Evolutionary conservation across 2,113 vertebrate species (phyloP).

Genomic region (Bucco capensis): DNA sequence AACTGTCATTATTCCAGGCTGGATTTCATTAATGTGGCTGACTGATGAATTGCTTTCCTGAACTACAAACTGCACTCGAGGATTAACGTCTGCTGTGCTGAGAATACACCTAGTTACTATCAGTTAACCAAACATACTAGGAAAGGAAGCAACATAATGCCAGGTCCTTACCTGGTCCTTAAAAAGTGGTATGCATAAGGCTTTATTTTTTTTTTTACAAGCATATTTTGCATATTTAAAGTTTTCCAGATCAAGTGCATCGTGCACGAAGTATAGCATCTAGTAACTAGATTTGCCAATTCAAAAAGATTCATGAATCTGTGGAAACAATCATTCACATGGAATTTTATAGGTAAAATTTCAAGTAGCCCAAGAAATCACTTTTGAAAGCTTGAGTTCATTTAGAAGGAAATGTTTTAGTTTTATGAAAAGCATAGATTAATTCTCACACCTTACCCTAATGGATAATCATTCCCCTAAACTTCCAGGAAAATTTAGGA

Average conservation of each 20-base stretch:
- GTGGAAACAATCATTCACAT: background rate
- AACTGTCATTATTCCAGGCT: background rate
- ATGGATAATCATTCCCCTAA: background rate
- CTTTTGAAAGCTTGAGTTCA: background rate
- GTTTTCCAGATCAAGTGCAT: background rate
- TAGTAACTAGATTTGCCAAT: background rate
- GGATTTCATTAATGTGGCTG: conserved; percentile 5
- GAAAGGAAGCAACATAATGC: background rate
- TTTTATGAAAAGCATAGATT: background rate
- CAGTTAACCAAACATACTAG: background rate
- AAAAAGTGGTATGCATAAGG: background rate
- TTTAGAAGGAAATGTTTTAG: background rate
- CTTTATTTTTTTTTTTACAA: background rate
- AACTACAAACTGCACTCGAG: background rate
- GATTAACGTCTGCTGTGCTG: background rate
- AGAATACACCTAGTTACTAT: background rate
- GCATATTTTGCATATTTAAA: background rate
- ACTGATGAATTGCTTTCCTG: conserved; percentile 10
- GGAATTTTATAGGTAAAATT: background rate
- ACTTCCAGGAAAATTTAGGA: background rate
- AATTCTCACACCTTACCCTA: background rate
- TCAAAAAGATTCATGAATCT: background rate
- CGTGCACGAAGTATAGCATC: background rate
- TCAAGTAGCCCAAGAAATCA: background rate
- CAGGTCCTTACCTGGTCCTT: background rate